Base-by-base conservation (phyloP, 1,140 invertebrate genomes). In the Apis laboriosa region DNA sequence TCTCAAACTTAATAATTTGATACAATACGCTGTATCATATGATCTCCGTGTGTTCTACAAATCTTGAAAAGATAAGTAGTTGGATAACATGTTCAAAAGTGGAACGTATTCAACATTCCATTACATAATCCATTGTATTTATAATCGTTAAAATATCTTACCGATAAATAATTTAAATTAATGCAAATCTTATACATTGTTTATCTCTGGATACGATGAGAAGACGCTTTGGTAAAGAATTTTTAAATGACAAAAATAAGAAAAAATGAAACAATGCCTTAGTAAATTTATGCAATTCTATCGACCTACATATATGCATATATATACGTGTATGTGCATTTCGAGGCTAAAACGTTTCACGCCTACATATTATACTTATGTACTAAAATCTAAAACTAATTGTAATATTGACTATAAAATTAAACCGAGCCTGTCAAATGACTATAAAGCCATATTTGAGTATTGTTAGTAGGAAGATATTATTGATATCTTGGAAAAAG, bases 31-130 rank as follows among this genome's bases (percentile, higher is more conserved):
- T 68, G 80, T 77, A 77, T 77, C 74, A 4, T 15, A 55, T 70
- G 80, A 82, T 82, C 73, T 82, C 73, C 24, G 77, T 82, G 80
- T 82, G 80, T 82, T 82, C 80, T 74, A 53, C 58, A 9, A 81
- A 61, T 12, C 13, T 60, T 68, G 11, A 55, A 56, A 78, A 60
- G 9, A 55, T 51, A 53, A 63, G 34, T 28, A 74, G 28, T n/a
- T 19, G 53, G 17, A 63, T 64, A 13, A 51, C 11, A 53, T 55
- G 15, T 63, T 61, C 61, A 21, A 28, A 63, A 19, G 19, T 51
- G n/a, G 55, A 53, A 9, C 64, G 1, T n/a, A 77, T 60, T 68
- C 55, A 82, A 76, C 63, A 76, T 81, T 76, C 64, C 73, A 80
- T 56, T 56, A 9, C 74, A 66, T 66, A 72, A n/a, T 79, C 43